Evolutionary conservation across 1,140 invertebrate species (phyloP), one percentile per base, ranked within the genome.

Genomic region (Plodia interpunctella): DNA sequence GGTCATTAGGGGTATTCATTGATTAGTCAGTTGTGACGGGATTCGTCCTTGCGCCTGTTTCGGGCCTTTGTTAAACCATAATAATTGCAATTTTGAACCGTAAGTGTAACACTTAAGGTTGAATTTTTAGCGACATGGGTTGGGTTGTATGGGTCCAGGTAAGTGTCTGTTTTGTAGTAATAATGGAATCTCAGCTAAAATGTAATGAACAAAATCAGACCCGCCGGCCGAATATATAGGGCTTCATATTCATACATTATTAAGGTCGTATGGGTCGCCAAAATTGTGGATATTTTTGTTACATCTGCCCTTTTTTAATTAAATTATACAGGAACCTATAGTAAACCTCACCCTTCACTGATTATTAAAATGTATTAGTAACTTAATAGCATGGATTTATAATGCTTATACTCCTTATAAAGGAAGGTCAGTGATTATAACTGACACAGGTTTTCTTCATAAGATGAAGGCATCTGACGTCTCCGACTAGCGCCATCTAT

Each of bases 111-210:
- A 11, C 13, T 5, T 65, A 59, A 18, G 60, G 60, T 62, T 50
- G 60, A 19, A 35, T 53, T 57, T n/a, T 59, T 44, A 49, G 30
- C 51, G 50, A 30, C 30, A 21, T 50, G 13, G n/a, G n/a, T n/a
- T n/a, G n/a, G n/a, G n/a, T 57, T 20, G 18, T 57, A 5, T 28
- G n/a, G 2, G 25, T 32, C 19, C 20, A 49, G 13, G 57, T 58
- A 20, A 59, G 30, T 56, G 17, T 18, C 25, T 52, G 44, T 49
- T 32, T 52, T 21, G 49, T 56, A 21, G 52, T 62, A 20, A 55
- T 62, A 57, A 57, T 57, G 57, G 59, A 66, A 66, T 62, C 64
- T 62, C 58, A 67, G 58, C 55, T 49, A 67, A 67, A 63, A 68
- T 61, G 50, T 63, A 54, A 57, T 21, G 49, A 57, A 32, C 52